A percentile compares a stretch with the other conserved stretches of the same genome.
phyloP scores from a whole-genome alignment of 2,113 vertebrate species.

The Gila orcuttii region DNA sequence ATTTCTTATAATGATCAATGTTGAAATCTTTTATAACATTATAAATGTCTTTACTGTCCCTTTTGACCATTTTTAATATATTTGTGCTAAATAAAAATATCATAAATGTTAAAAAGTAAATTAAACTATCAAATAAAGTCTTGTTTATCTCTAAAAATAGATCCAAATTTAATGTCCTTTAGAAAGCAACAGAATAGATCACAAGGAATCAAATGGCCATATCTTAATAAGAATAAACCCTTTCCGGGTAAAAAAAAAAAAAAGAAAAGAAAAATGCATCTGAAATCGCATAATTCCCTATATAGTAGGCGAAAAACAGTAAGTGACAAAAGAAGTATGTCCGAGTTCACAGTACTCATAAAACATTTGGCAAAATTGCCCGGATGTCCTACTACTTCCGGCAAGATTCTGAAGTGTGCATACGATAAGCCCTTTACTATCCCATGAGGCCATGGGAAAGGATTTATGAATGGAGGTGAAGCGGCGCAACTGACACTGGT shows the following conservation, averaged over 20 bases:
- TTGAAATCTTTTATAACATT: neutral
- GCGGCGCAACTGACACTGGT: no score
- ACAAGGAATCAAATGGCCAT: neutral
- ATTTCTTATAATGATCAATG: neutral
- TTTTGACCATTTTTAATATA: neutral
- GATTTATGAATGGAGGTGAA: no score
- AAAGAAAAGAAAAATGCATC: neutral
- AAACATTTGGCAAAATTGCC: no score
- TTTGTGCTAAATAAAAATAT: neutral
- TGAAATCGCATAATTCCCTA: no score
- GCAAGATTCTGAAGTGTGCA: no score
- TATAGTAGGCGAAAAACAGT: no score
- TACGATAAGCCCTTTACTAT: no score
- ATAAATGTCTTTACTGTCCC: neutral
- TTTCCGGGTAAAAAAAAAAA: neutral
- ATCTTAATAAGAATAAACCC: neutral
- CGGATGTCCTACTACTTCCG: no score
- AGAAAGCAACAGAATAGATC: neutral
- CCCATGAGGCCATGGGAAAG: no score
- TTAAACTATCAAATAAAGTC: neutral
- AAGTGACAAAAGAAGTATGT: no score
- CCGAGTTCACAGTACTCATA: no score
- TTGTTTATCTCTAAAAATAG: neutral
- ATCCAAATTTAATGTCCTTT: neutral
- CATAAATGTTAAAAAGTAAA: neutral